phyloP scores from a whole-genome alignment of 1,140 invertebrate genomes.

The Drosophila sp. region DNA sequence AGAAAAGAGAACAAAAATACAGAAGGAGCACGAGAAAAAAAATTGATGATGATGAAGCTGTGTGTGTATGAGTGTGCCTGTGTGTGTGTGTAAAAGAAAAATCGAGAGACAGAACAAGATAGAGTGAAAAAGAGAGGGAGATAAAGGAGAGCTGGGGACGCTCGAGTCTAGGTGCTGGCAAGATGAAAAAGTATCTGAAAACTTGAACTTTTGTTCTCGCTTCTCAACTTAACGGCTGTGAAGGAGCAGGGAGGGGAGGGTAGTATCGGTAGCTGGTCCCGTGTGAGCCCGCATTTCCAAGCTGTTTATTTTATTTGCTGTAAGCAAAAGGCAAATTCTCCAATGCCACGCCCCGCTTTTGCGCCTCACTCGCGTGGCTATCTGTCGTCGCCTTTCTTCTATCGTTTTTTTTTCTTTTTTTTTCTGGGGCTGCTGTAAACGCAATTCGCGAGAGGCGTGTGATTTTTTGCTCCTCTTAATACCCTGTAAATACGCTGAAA shows the following conservation, averaged over 20 bases:
- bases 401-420: slow-evolving; percentile 10
- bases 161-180: slow-evolving; percentile 5
- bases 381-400: slow-evolving; percentile 54
- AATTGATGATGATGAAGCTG: slow-evolving; percentile 71
- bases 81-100: slow-evolving; percentile 14
- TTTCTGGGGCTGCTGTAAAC: slow-evolving; percentile 25
- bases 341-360: slow-evolving; percentile 16
- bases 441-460: slow-evolving; percentile 15
- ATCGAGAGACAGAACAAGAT: neutral
- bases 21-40: slow-evolving; percentile 28
- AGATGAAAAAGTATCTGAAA: slow-evolving; percentile 55
- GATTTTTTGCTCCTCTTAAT: slow-evolving; percentile 1
- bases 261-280: neutral
- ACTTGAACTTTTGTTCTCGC: slow-evolving; percentile 71
- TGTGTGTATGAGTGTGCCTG: neutral
- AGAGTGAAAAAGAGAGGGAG: neutral
- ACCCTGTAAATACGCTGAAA: neutral
- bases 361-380: slow-evolving; percentile 29
- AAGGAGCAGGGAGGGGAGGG: neutral
- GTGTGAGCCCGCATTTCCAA: slow-evolving; percentile 31
- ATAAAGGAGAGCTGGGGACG: neutral
- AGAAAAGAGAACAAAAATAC: slow-evolving; percentile 30
- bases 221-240: slow-evolving; percentile 60
- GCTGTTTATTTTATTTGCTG: slow-evolving; percentile 72
- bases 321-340: slow-evolving; percentile 30